Conservation (phyloP, 2,888 invertebrate species). For the Ophion obscuratus region DNA sequence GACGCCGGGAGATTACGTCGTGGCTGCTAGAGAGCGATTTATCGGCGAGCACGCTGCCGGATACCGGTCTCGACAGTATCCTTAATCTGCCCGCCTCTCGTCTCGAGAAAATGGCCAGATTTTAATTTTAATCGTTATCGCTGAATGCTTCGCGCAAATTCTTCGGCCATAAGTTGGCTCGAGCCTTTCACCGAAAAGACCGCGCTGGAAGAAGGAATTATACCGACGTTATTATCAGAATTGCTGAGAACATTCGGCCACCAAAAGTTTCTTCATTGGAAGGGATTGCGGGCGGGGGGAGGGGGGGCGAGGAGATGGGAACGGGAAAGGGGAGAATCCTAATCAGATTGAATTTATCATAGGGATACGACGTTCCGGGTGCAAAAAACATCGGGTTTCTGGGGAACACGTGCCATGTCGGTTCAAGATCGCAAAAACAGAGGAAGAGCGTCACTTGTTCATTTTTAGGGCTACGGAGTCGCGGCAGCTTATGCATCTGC, state of each 20-base stretch:
- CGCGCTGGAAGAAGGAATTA: constrained; percentile 27
- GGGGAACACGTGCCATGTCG: constrained; percentile 51
- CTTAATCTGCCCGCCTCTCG: constrained; percentile 13
- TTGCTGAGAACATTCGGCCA: constrained; percentile 48
- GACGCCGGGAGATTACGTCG: constrained; percentile 36
- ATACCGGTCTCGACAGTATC: constrained; percentile 4
- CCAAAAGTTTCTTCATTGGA: constrained; percentile 24
- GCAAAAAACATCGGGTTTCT: constrained; percentile 25
- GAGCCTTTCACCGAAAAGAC: constrained; percentile 21
- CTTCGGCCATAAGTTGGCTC: constrained; percentile 44
- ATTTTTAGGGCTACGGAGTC: constrained; percentile 34
- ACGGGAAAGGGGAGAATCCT: constrained; percentile 34
- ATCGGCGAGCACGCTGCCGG: constrained; percentile 19
- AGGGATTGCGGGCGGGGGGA: constrained; percentile 1
- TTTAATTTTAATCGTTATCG: constrained; percentile 63
- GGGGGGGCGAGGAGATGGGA: constrained; percentile 20
- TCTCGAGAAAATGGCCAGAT: constrained; percentile 61
- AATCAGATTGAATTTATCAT: constrained; percentile 56
- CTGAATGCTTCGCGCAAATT: constrained; percentile 25
- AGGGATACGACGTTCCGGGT: constrained; percentile 8
- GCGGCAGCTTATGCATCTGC: constrained; percentile 6
- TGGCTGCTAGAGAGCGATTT: constrained; percentile 16
- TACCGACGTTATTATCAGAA: constrained; percentile 45
- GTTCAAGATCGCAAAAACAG: constrained; percentile 33
- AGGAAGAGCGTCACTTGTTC: constrained; percentile 50